These are phyloP conservation scores for Saxidomus purpurata DNA, from an alignment of 1,140 invertebrate genomes.

Conservation along the genomic window DNA sequence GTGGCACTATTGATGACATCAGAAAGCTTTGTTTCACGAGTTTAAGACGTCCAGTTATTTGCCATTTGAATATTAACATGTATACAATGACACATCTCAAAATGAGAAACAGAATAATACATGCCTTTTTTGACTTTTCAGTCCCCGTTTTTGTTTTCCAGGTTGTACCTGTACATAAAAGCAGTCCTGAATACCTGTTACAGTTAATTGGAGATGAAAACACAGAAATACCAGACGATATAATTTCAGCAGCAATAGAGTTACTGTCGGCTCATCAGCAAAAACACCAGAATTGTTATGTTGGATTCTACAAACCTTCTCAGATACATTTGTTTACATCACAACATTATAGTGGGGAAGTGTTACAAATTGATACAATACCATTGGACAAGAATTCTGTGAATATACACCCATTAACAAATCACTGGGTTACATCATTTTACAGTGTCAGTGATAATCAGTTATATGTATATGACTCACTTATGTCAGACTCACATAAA, in stretches of 20 bases:
- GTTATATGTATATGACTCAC: conserved; percentile 34
- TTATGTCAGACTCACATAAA: conserved; percentile 43
- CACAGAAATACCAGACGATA: conserved; percentile 40
- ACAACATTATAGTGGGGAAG: conserved; percentile 14
- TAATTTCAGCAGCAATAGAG: conserved; percentile 28
- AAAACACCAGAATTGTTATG: conserved; percentile 24
- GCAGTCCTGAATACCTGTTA: conserved; percentile 36
- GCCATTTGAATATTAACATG: conserved; percentile 37
- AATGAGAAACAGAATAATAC: conserved; percentile 36
- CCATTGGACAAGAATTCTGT: neutral
- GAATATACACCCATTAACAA: conserved; percentile 36
- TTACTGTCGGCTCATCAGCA: conserved; percentile 21
- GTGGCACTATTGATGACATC: conserved; percentile 20
- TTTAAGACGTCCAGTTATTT: conserved; percentile 23
- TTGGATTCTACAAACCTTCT: conserved; percentile 27
- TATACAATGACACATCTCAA: conserved; percentile 28
- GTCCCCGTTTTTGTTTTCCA: conserved; percentile 24
- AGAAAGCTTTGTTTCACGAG: conserved; percentile 17
- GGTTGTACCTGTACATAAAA: conserved; percentile 28
- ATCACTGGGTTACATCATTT: conserved; percentile 44
- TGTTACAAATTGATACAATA: conserved; percentile 21
- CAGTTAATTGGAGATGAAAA: conserved; percentile 3
- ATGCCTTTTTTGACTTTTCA: conserved; percentile 34
- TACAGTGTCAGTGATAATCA: conserved; percentile 30
- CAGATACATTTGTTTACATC: conserved; percentile 13